phyloP scores from a whole-genome alignment of 2,113 vertebrate genomes.

The Pelmatolapia mariae region DNA sequence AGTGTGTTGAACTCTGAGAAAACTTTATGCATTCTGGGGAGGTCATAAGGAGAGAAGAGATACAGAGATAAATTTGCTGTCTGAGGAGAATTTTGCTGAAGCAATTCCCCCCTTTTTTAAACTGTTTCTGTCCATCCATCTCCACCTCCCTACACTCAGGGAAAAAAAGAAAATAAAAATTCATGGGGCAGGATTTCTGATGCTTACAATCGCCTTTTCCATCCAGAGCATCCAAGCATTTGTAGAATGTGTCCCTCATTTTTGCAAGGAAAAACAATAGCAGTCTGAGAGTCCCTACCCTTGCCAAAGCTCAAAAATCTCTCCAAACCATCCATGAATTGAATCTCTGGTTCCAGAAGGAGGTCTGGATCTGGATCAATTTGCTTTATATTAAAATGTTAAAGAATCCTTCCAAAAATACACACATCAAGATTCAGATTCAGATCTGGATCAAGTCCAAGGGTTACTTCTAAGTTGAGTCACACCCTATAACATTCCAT shows the following conservation, averaged over 20 bases:
- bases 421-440: neutral
- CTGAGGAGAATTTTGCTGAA: neutral
- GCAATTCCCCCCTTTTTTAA: neutral
- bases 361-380: neutral
- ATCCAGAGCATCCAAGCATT: conserved; percentile 6
- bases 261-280: neutral
- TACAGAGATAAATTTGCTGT: conserved; percentile 2
- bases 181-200: conserved; percentile 4
- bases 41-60: neutral
- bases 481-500: neutral
- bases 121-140: neutral
- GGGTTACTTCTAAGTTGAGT: neutral
- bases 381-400: neutral
- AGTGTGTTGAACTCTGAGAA: conserved; percentile 25
- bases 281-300: neutral
- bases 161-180: neutral
- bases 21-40: neutral
- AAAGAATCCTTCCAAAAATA: neutral
- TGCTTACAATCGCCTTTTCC: conserved; percentile 29
- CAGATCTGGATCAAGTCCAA: neutral
- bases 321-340: neutral
- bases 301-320: neutral
- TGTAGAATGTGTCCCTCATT: conserved; percentile 18
- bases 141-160: neutral
- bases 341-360: neutral